These are phyloP conservation scores for Drosophila pseudotalamancana DNA, from an alignment of 2,888 invertebrate species.

Conservation along the genomic window DNA sequence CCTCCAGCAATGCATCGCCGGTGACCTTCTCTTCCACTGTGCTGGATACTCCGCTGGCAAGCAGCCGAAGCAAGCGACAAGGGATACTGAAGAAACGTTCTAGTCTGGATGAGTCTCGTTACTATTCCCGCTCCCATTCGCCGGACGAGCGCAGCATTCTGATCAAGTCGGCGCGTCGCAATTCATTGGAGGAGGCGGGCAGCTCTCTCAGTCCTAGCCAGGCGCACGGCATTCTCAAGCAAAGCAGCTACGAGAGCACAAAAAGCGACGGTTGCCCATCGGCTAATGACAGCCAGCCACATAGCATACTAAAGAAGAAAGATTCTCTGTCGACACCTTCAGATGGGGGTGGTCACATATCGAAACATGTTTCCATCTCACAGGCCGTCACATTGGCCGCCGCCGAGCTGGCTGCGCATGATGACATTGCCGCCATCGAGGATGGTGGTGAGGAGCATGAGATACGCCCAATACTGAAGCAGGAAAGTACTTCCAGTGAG, in stretches of 20 bases:
- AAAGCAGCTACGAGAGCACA: slow-evolving; percentile 88
- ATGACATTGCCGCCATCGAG: slow-evolving; percentile 75
- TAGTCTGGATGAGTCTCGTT: slow-evolving; percentile 89
- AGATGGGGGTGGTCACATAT: slow-evolving; percentile 77
- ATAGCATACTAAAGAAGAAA: slow-evolving; percentile 90
- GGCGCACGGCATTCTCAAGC: slow-evolving; percentile 90
- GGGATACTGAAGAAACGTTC: slow-evolving; percentile 93
- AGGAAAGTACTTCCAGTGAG: slow-evolving; percentile 87
- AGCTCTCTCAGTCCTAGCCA: slow-evolving; percentile 47
- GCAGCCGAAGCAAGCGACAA: slow-evolving; percentile 86
- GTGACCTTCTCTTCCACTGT: slow-evolving; percentile 93
- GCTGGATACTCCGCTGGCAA: slow-evolving; percentile 86
- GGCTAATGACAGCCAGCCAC: slow-evolving; percentile 86
- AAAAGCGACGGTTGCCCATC: slow-evolving; percentile 88
- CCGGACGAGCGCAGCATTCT: slow-evolving; percentile 84
- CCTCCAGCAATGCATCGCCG: slow-evolving; percentile 87
- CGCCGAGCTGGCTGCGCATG: slow-evolving; percentile 84
- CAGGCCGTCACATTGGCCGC: slow-evolving; percentile 84
- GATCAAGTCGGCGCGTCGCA: slow-evolving; percentile 83
- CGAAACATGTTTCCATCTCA: slow-evolving; percentile 84
- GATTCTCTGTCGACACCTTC: slow-evolving; percentile 84
- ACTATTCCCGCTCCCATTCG: slow-evolving; percentile 84
- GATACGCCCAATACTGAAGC: slow-evolving; percentile 92
- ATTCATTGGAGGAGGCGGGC: slow-evolving; percentile 83
- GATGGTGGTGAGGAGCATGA: slow-evolving; percentile 85